Conservation (phyloP, 2,888 invertebrate genomes). For the Stomorhina lunata region DNA sequence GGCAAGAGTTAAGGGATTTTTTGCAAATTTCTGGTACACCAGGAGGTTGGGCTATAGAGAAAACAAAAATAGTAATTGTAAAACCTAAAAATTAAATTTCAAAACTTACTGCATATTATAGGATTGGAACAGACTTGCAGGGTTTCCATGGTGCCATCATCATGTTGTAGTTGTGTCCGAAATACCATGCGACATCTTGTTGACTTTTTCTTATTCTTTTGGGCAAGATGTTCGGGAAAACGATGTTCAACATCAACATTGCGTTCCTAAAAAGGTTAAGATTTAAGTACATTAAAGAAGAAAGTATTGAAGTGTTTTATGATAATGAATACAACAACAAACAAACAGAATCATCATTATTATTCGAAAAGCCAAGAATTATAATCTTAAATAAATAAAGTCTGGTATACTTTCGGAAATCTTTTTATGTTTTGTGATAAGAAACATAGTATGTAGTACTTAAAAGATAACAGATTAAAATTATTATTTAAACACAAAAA, state of each 20-base stretch:
- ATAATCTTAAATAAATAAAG: no score
- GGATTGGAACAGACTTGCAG: constrained; percentile 94
- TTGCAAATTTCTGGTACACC: constrained; percentile 95
- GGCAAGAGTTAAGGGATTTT: constrained; percentile 90
- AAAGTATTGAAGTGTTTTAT: neutral
- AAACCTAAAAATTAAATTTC: neutral
- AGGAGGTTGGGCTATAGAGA: constrained; percentile 89
- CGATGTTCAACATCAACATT: constrained; percentile 97
- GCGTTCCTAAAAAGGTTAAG: constrained; percentile 83
- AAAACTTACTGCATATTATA: constrained; percentile 92
- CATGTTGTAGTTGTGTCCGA: constrained; percentile 89
- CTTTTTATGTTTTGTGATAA: no score
- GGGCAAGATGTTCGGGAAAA: constrained; percentile 90
- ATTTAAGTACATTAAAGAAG: neutral
- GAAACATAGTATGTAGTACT: no score
- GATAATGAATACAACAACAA: no score
- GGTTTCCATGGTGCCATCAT: constrained; percentile 89
- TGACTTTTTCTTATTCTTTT: constrained; percentile 95
- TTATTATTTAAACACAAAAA: no score
- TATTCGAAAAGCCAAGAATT: no score
- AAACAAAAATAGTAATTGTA: constrained; percentile 34
- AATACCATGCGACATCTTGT: constrained; percentile 97
- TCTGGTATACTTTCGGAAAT: no score
- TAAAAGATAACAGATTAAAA: no score
- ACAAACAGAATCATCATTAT: no score